Evolutionary conservation across 1,140 invertebrate genomes (phyloP).

Genomic region (Paracyclopina nana): DNA sequence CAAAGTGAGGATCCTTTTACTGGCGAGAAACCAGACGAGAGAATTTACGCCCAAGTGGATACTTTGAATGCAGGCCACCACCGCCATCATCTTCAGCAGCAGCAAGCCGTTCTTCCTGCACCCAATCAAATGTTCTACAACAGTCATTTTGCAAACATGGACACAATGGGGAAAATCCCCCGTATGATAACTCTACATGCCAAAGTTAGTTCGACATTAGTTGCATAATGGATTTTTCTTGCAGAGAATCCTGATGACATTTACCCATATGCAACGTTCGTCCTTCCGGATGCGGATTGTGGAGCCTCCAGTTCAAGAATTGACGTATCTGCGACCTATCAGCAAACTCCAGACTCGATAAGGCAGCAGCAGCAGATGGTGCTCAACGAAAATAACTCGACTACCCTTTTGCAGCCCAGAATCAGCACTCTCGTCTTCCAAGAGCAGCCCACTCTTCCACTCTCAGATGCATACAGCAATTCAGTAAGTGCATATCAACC

Average conservation of each 20-base stretch:
- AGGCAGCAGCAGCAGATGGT: not conserved
- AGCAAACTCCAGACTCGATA: no score
- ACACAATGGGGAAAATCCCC: not conserved
- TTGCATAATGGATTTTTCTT: not conserved
- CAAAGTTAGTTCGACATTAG: not conserved
- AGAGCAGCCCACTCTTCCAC: not conserved
- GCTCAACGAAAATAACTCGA: not conserved
- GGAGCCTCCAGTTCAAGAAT: no score
- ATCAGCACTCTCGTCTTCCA: not conserved
- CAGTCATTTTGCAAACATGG: not conserved
- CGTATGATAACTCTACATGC: not conserved
- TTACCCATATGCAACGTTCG: constrained; percentile 1
- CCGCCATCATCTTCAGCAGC: not conserved
- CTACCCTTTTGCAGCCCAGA: not conserved
- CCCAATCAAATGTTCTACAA: no score
- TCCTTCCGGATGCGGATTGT: not conserved
- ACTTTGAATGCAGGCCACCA: not conserved
- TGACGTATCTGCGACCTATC: no score
- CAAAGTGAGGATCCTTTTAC: no score
- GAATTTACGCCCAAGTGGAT: no score
- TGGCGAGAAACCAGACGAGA: no score
- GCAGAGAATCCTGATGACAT: not conserved
- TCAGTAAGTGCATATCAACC: no score
- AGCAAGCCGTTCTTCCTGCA: not conserved
- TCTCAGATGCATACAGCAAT: constrained; percentile 1